Conservation (phyloP, 2,797 vertebrate genomes). For the Helicolenus hilgendorfi region DNA sequence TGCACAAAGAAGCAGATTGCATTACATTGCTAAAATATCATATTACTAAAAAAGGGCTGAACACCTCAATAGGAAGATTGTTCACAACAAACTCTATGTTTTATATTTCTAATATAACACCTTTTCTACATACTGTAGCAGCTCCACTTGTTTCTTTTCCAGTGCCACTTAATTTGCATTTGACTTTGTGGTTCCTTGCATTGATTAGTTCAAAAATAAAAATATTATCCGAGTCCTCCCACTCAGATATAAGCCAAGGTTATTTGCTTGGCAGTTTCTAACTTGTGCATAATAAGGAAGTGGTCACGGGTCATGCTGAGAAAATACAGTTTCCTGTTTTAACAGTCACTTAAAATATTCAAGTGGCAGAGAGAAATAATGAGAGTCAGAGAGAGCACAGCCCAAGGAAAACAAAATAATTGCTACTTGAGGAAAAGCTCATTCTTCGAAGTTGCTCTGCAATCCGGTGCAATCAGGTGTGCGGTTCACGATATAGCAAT, state of each 20-base stretch:
- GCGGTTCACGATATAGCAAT: conserved; percentile 6
- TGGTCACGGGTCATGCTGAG: conserved; percentile 88
- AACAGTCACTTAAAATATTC: conserved; percentile 82
- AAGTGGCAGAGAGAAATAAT: conserved; percentile 74
- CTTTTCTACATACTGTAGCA: conserved; percentile 44
- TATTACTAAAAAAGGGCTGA: conserved; percentile 25
- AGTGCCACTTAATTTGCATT: conserved; percentile 42
- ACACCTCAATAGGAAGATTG: background rate
- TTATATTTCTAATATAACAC: conserved; percentile 34
- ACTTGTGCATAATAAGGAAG: conserved; percentile 94
- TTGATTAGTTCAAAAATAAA: conserved; percentile 52
- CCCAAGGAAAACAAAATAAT: conserved; percentile 45
- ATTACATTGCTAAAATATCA: conserved; percentile 55
- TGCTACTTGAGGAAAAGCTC: conserved; percentile 32
- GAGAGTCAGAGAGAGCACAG: conserved; percentile 28
- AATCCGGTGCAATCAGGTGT: conserved; percentile 43
- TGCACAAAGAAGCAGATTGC: conserved; percentile 66
- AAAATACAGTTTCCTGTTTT: conserved; percentile 92
- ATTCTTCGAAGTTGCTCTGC: background rate
- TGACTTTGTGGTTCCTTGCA: conserved; percentile 46
- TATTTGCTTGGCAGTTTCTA: conserved; percentile 64
- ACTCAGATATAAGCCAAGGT: conserved; percentile 43
- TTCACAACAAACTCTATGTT: conserved; percentile 3
- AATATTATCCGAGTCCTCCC: conserved; percentile 8
- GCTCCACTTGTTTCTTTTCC: conserved; percentile 23